phyloP scores from a whole-genome alignment of 2,113 vertebrate genomes.

The Felis chaus region DNA sequence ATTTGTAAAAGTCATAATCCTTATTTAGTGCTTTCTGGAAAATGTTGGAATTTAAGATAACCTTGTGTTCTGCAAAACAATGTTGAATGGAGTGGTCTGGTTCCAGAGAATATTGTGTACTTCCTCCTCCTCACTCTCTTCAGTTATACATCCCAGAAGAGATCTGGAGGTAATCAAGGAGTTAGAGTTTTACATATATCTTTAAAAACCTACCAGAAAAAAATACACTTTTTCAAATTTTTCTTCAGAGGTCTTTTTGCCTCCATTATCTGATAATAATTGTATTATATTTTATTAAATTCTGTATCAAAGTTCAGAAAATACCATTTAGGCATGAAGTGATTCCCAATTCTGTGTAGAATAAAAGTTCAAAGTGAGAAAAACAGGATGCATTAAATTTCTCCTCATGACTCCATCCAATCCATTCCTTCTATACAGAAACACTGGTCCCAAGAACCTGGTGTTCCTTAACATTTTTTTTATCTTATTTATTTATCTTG shows the following conservation, averaged over 20 bases:
- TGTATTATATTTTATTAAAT: not conserved
- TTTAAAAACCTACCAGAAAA: not conserved
- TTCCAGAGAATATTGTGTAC: not conserved
- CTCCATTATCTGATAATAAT: slow-evolving; percentile 24
- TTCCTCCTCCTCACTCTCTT: not conserved
- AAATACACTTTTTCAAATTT: not conserved
- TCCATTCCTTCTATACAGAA: not conserved
- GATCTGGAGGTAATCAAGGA: not conserved
- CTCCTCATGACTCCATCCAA: not conserved
- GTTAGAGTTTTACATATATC: not conserved
- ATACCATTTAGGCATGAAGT: slow-evolving; percentile 18
- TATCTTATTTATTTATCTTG: too few relatives aligned
- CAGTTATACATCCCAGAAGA: not conserved
- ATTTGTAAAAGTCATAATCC: not conserved
- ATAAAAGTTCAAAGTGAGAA: not conserved
- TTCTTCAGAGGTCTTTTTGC: not conserved
- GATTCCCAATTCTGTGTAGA: not conserved
- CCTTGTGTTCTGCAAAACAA: not conserved
- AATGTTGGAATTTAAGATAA: slow-evolving; percentile 43
- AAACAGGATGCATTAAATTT: not conserved
- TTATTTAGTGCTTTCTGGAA: not conserved
- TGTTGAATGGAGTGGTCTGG: not conserved
- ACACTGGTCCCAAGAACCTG: not conserved
- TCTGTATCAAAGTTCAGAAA: not conserved
- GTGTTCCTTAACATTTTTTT: not conserved